Evolutionary conservation across 2,888 invertebrate species (phyloP), one percentile per base, ranked within the genome.

Genomic region (Branchellion lobata): DNA sequence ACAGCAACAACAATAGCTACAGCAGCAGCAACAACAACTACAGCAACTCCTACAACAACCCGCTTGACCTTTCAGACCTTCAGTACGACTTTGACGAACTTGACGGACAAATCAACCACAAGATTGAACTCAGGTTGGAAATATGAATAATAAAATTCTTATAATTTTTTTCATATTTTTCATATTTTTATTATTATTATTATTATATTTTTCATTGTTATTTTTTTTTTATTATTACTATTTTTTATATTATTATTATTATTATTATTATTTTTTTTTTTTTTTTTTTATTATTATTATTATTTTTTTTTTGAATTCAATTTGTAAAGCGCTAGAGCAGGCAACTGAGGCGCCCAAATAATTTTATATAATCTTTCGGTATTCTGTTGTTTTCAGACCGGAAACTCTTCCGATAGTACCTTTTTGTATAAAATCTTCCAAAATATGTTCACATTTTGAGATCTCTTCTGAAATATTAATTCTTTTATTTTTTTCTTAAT

Each of bases 141-240:
- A n/a, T n/a, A n/a, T n/a, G n/a, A n/a, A n/a, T n/a, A n/a, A n/a
- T n/a, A n/a, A n/a, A n/a, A n/a, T n/a, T n/a, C n/a, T n/a, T n/a
- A n/a, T n/a, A n/a, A n/a, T n/a, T 57, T 57, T 24, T 57, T n/a
- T 40, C 5, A 40, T 40, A 40, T 14, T 40, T 8, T 14, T 40
- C 5, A 5, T 40, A 40, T 14, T 40, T 8, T 14, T 40, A 40
- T 14, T 40, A 40, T 14, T 40, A 40, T 14, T 40, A 40, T n/a
- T 33, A 61, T 21, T 68, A n/a, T 40, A 27, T 24, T 36, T 53
- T 5, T 11, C 76, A 47, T 3, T 53, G 21, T 72, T 33, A n/a
- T 14, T 33, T 8, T 18, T 33, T 5, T 74, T 36, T 11, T 79
- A 75, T 27, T 79, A 34, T 36, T 74, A 57, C n/a, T 53, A 61